Conservation (phyloP, 1,140 invertebrate genomes). For the Hermatobates lingyangjiaoensis region DNA sequence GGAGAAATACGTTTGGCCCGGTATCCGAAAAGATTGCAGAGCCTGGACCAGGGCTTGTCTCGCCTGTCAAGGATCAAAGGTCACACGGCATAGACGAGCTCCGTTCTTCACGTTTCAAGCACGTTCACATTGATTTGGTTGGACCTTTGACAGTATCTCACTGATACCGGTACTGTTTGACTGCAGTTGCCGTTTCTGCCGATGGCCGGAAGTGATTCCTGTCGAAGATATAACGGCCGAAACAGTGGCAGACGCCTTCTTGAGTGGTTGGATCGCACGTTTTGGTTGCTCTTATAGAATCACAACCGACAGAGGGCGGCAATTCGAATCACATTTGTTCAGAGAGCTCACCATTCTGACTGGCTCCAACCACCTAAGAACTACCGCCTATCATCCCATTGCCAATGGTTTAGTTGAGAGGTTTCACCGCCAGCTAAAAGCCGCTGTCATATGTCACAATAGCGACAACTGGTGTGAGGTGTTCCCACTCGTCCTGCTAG, state of each 20-base stretch:
- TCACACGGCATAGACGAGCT: constrained; percentile 13
- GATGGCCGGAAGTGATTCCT: no score
- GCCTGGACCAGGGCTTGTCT: constrained; percentile 17
- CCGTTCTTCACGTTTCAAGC: background rate
- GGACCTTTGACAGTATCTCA: constrained; percentile 14
- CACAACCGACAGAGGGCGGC: constrained; percentile 23
- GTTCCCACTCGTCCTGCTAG: no score
- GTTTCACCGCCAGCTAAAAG: no score
- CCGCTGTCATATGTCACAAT: no score
- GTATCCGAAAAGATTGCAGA: constrained; percentile 17
- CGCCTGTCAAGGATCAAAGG: constrained; percentile 20
- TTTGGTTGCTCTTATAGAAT: constrained; percentile 23
- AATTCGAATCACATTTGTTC: constrained; percentile 26
- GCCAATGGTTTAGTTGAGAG: no score
- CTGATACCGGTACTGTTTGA: no score
- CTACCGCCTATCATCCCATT: no score
- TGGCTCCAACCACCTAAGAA: no score
- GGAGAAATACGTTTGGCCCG: constrained; percentile 26
- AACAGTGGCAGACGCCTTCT: constrained; percentile 19
- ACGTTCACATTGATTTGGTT: background rate
- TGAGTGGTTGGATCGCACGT: constrained; percentile 19
- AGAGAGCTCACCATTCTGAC: no score
- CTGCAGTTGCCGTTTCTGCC: no score
- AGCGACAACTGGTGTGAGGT: no score
- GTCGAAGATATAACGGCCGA: constrained; percentile 18